phyloP scores from a whole-genome alignment of 2,888 invertebrate genomes.

The Pecten maximus region DNA sequence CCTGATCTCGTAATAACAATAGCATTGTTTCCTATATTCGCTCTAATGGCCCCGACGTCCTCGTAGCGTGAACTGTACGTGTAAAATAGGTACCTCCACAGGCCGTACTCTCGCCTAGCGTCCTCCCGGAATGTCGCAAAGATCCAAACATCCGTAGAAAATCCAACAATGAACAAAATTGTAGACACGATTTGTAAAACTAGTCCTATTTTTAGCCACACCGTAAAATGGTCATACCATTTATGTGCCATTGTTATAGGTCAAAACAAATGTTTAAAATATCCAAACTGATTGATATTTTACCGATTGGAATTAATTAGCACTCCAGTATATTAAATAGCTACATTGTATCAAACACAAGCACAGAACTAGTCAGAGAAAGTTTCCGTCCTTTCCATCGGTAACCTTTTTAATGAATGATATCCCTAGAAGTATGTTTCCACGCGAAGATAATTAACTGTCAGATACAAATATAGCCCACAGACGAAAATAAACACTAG shows the following conservation, averaged over 20 bases:
- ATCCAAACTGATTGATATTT: not conserved
- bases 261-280: not conserved
- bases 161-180: not conserved
- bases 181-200: slow-evolving; percentile 1
- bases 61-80: slow-evolving; percentile 2
- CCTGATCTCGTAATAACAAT: slow-evolving; percentile 2
- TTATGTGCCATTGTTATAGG: not conserved
- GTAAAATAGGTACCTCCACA: not conserved
- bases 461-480: slow-evolving; percentile 9
- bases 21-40: not conserved
- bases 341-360: not conserved
- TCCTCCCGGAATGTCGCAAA: slow-evolving; percentile 5
- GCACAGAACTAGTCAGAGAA: not conserved
- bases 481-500: not conserved
- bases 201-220: not conserved
- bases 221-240: slow-evolving; percentile 21
- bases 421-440: not conserved
- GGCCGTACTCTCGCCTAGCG: not conserved
- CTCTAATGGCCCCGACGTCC: not conserved
- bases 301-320: no score
- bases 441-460: slow-evolving; percentile 18
- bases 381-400: not conserved
- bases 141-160: slow-evolving; percentile 4
- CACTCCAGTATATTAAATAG: not conserved
- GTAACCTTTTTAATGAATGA: not conserved